These are phyloP conservation scores for Hippoglossus stenolepis DNA, from an alignment of 2,113 vertebrate genomes.

Conservation along the genomic window DNA sequence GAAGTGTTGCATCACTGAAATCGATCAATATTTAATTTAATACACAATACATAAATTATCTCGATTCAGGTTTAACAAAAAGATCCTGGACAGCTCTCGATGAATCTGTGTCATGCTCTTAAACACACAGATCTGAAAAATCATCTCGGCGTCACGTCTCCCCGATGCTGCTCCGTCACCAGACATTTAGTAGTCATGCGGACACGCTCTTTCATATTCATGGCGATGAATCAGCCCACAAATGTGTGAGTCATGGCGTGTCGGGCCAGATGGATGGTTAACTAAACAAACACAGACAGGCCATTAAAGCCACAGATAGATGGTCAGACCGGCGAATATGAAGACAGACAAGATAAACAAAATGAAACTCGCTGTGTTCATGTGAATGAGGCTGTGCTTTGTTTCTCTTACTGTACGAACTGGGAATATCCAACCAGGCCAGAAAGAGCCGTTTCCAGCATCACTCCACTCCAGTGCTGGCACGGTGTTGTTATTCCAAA, in stretches of 20 bases:
- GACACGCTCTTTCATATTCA: constrained; percentile 41
- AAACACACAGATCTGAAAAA: constrained; percentile 9
- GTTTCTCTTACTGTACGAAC: background rate
- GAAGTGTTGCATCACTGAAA: background rate
- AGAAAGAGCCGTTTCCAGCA: constrained; percentile 3
- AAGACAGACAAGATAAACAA: constrained; percentile 60
- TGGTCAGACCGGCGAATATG: constrained; percentile 47
- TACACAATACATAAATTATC: background rate
- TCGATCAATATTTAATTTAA: background rate
- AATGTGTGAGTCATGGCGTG: constrained; percentile 52
- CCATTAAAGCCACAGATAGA: constrained; percentile 71
- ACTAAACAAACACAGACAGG: constrained; percentile 68
- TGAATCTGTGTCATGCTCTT: background rate
- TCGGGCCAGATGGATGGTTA: constrained; percentile 70
- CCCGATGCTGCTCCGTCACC: background rate
- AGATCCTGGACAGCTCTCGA: background rate
- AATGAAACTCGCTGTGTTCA: constrained; percentile 21
- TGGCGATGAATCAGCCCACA: constrained; percentile 58
- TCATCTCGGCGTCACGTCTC: background rate
- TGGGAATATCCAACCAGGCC: constrained; percentile 1
- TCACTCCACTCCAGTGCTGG: background rate
- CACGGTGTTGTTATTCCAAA: constrained; percentile 33
- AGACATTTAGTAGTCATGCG: constrained; percentile 11
- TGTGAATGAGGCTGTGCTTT: background rate
- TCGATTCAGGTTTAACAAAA: background rate